Percentiles rank a stretch among this genome's conserved stretches.
Conservation (phyloP, 2,113 vertebrate genomes). For the Orientallactaga bullata region DNA sequence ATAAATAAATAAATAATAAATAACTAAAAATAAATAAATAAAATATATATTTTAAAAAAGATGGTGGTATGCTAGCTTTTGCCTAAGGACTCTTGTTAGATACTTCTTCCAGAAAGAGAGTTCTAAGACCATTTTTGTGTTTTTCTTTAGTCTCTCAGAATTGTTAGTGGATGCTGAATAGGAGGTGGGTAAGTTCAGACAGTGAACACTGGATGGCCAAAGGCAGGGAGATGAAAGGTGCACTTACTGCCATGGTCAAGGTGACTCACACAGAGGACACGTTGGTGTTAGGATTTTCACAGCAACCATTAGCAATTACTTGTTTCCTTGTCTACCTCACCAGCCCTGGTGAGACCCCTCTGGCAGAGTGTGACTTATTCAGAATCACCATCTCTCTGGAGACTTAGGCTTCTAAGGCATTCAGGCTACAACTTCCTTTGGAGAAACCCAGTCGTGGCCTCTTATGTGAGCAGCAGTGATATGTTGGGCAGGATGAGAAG, state of each 20-base stretch:
- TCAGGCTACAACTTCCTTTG: neutral
- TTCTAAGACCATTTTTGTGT: neutral
- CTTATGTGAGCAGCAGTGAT: neutral
- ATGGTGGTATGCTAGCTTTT: neutral
- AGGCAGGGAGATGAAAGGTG: accelerated
- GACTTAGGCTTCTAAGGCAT: neutral
- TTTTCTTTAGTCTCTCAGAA: neutral
- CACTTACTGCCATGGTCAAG: neutral
- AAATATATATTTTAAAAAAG: too few relatives aligned
- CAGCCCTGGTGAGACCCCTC: neutral
- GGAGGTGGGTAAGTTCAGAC: neutral
- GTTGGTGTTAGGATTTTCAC: neutral
- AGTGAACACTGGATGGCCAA: neutral
- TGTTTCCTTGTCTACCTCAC: neutral
- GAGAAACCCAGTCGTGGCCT: neutral
- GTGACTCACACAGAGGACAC: neutral
- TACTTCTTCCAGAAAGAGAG: neutral
- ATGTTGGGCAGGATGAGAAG: neutral
- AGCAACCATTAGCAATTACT: neutral
- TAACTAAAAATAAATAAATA: too few relatives aligned
- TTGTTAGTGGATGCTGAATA: neutral
- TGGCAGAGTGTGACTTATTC: neutral
- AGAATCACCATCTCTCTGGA: neutral
- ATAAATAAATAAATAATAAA: too few relatives aligned
- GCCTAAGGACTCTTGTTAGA: neutral